phyloP scores from a whole-genome alignment of 2,888 invertebrate species.

The Tenthredo notha region DNA sequence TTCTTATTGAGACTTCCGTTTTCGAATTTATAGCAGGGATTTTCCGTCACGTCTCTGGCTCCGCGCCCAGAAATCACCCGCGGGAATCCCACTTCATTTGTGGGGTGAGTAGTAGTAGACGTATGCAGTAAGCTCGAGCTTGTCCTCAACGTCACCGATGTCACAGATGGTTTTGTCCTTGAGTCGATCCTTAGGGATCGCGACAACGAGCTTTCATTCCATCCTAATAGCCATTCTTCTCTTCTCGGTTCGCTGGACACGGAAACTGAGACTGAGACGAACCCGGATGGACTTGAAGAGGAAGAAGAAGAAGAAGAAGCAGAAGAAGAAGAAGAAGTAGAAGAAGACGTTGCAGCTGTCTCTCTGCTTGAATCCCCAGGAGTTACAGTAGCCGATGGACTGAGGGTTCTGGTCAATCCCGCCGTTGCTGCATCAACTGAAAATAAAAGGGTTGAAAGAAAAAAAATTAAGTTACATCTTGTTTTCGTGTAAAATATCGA shows the following conservation, averaged over 20 bases:
- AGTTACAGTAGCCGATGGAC: neutral
- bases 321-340: neutral
- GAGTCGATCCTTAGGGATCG: conserved; percentile 7
- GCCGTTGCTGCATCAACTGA: conserved; percentile 35
- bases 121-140: neutral
- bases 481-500: neutral
- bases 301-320: neutral
- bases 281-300: neutral
- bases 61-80: conserved; percentile 62
- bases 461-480: neutral
- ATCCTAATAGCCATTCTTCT: conserved; percentile 6
- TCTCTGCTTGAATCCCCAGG: neutral
- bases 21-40: conserved; percentile 81
- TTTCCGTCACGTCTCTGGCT: conserved; percentile 67
- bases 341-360: neutral
- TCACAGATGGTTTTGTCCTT: neutral
- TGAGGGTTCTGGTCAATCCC: conserved; percentile 25
- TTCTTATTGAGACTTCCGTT: conserved; percentile 81
- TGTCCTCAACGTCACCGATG: neutral
- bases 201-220: conserved; percentile 11
- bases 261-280: conserved; percentile 18
- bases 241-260: neutral
- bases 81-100: conserved; percentile 56
- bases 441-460: neutral
- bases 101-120: conserved; percentile 14